Conservation (phyloP, 1,140 invertebrate species). For the Drosophila athabasca region DNA sequence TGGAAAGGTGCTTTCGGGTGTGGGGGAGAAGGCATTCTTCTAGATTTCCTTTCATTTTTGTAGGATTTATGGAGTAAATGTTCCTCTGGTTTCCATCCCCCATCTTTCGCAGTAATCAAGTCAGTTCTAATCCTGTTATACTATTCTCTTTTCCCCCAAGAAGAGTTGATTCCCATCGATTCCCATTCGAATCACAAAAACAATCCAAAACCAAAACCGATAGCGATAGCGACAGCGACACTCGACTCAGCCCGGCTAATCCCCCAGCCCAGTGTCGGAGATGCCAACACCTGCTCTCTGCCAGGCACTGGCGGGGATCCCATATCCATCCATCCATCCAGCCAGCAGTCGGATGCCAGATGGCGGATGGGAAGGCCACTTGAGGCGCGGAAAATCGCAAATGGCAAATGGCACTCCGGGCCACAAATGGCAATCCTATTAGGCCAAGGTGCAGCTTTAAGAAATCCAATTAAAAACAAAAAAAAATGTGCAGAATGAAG, state of each 20-base stretch:
- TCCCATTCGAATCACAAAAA: background rate
- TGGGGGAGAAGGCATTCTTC: too few relatives aligned
- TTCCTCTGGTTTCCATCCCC: too few relatives aligned
- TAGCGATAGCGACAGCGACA: slow-evolving; percentile 6
- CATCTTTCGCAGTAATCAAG: too few relatives aligned
- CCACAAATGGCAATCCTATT: slow-evolving; percentile 69
- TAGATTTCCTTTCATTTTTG: too few relatives aligned
- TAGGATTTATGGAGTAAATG: too few relatives aligned
- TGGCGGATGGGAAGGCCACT: background rate
- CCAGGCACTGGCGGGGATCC: slow-evolving; percentile 25
- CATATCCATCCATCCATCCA: slow-evolving; percentile 10
- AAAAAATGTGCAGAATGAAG: background rate
- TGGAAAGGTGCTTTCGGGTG: too few relatives aligned
- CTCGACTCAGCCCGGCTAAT: slow-evolving; percentile 44
- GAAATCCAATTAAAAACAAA: slow-evolving; percentile 70
- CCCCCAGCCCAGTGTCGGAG: slow-evolving; percentile 25
- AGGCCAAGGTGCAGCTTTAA: slow-evolving; percentile 73
- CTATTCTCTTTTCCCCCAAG: too few relatives aligned
- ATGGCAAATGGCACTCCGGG: slow-evolving; percentile 50
- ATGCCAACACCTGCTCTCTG: slow-evolving; percentile 51
- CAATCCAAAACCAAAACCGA: background rate
- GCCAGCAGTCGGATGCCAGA: background rate
- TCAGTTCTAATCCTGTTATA: too few relatives aligned
- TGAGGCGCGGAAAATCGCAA: background rate
- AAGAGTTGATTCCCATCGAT: too few relatives aligned